phyloP scores from a whole-genome alignment of 2,797 vertebrate genomes.

The Enteromius argenteus region DNA sequence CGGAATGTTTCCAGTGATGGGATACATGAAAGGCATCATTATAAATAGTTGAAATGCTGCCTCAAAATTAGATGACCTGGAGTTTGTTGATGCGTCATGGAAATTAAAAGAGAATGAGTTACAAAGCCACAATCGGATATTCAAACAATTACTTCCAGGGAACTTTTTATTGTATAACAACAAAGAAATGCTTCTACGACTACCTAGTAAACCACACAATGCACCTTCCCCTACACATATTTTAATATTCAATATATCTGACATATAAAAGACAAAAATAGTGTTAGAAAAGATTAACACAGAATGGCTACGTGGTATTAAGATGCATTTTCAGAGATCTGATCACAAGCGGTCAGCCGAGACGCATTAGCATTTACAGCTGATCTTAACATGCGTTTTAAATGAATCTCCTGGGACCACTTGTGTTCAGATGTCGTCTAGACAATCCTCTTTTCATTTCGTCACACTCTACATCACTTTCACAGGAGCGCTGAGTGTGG shows the following conservation, averaged over 20 bases:
- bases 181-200: neutral
- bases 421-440: neutral
- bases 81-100: neutral
- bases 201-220: conserved; percentile 3
- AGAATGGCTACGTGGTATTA: neutral
- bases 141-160: neutral
- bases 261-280: neutral
- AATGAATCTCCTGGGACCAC: neutral
- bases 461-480: neutral
- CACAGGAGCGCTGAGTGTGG: neutral
- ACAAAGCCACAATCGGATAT: neutral
- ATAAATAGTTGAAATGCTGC: conserved; percentile 58
- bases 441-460: neutral
- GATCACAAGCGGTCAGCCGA: neutral
- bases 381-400: neutral
- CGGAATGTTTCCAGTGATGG: conserved; percentile 70
- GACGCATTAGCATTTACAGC: neutral
- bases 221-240: neutral
- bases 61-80: conserved; percentile 64
- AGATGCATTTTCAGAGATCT: neutral
- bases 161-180: neutral
- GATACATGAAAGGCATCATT: conserved; percentile 58
- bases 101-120: neutral
- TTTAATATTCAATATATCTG: neutral
- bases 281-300: neutral